Conservation (phyloP, 2,888 invertebrate genomes). For the Ectropis crepuscularia region DNA sequence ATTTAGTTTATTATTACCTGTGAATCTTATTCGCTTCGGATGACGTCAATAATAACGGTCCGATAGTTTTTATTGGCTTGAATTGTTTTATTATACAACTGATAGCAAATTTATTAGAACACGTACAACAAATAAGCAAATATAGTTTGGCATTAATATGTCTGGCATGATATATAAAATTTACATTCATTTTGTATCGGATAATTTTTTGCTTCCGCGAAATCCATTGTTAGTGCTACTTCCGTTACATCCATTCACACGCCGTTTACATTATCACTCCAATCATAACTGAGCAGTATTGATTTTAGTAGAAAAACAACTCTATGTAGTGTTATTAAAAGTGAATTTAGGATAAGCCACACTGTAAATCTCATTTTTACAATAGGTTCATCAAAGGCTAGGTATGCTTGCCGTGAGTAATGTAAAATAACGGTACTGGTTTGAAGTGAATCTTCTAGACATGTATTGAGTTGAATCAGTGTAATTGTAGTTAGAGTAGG, state of each 20-base stretch:
- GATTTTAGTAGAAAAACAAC: neutral
- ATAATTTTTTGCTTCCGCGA: slow-evolving; percentile 20
- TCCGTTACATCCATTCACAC: slow-evolving; percentile 16
- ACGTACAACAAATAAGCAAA: slow-evolving; percentile 2
- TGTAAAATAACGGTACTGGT: too few species aligned
- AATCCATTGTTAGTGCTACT: slow-evolving; percentile 9
- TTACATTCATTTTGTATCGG: slow-evolving; percentile 9
- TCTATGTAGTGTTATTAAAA: neutral
- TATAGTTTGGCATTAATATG: slow-evolving; percentile 5
- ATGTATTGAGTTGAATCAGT: too few species aligned
- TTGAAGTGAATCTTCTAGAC: too few species aligned
- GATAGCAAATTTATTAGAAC: neutral
- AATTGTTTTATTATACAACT: neutral
- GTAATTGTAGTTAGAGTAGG: too few species aligned
- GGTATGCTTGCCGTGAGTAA: too few species aligned
- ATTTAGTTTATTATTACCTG: slow-evolving; percentile 6
- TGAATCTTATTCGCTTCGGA: neutral
- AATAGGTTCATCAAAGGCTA: neutral
- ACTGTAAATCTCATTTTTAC: neutral
- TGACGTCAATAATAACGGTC: slow-evolving; percentile 10
- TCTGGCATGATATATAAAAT: slow-evolving; percentile 1
- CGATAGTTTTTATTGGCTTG: neutral
- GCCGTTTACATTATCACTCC: neutral
- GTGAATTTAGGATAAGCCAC: neutral
- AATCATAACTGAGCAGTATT: neutral